Conservation (phyloP, 2,797 vertebrate species). For the Gymnocypris eckloni region DNA sequence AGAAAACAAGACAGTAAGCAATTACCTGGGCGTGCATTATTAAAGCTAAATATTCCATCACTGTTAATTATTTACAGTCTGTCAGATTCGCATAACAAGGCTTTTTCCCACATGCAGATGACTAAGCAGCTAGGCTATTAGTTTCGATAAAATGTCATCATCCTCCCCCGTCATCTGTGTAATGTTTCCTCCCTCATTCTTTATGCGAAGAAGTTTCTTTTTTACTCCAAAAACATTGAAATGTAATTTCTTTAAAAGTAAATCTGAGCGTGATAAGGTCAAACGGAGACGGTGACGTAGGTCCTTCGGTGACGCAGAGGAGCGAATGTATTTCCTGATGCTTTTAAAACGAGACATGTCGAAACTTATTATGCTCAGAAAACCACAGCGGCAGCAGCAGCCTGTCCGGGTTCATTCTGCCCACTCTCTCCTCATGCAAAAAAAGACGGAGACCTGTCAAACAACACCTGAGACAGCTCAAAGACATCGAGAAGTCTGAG, state of each 20-base stretch:
- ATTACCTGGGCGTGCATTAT: slow-evolving; percentile 3
- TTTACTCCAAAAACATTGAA: slow-evolving; percentile 21
- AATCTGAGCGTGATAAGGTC: slow-evolving; percentile 50
- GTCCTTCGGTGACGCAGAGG: neutral
- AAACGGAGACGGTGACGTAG: slow-evolving; percentile 6
- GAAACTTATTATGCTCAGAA: slow-evolving; percentile 55
- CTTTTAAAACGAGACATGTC: slow-evolving; percentile 57
- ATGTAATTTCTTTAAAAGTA: slow-evolving; percentile 44
- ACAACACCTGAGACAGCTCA: slow-evolving; percentile 2
- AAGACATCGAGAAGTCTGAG: neutral
- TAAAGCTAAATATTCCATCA: slow-evolving; percentile 31
- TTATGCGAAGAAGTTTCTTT: neutral
- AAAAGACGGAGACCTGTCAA: slow-evolving; percentile 22
- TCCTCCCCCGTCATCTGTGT: neutral
- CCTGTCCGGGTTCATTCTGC: slow-evolving; percentile 25
- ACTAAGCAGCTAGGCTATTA: neutral
- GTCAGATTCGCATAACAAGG: slow-evolving; percentile 14
- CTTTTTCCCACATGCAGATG: neutral
- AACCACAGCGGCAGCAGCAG: slow-evolving; percentile 35
- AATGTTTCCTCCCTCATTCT: slow-evolving; percentile 4
- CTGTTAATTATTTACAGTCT: slow-evolving; percentile 26
- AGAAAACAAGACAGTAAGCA: neutral
- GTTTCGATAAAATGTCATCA: neutral
- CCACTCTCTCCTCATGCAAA: neutral
- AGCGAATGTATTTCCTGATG: slow-evolving; percentile 25